Evolutionary conservation across 2,888 invertebrate genomes (phyloP).

Genomic region (Melinopterus prodromus): DNA sequence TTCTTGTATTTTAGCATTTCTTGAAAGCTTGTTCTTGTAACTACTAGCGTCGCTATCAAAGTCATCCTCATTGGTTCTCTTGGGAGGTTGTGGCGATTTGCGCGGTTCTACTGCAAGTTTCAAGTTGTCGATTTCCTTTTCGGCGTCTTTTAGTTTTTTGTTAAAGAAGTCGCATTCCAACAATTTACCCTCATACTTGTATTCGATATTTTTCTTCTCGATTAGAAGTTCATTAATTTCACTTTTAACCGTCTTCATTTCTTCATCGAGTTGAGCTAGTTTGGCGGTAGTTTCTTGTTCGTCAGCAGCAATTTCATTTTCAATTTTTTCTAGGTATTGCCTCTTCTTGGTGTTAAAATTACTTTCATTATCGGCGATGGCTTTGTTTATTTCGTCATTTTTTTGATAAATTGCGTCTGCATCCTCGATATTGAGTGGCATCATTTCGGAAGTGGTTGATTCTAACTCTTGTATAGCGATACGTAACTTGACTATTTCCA

Average conservation of each 20-base stretch:
- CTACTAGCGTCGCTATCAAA: not conserved
- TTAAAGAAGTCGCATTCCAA: conserved; percentile 6
- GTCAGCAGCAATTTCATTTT: not conserved
- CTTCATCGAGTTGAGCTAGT: not conserved
- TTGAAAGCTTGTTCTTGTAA: conserved; percentile 6
- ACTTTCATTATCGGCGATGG: not conserved
- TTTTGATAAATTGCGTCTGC: not conserved
- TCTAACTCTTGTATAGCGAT: not conserved
- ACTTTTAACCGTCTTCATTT: no score
- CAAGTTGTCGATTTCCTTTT: not conserved
- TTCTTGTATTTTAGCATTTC: conserved; percentile 5
- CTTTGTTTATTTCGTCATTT: not conserved
- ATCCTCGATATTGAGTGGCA: not conserved
- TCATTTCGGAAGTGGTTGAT: not conserved
- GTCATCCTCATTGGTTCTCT: not conserved
- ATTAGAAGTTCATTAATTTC: no score
- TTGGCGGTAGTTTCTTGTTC: no score
- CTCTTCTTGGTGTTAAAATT: not conserved
- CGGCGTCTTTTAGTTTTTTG: conserved; percentile 8
- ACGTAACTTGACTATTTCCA: no score
- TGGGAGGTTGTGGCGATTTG: not conserved
- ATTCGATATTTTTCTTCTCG: no score
- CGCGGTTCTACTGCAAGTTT: not conserved
- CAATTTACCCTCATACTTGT: not conserved
- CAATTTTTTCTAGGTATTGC: not conserved